Percentiles rank a stretch among this genome's conserved stretches.
phyloP scores from a whole-genome alignment of 1,140 invertebrate species.

The Telenomus remus region DNA sequence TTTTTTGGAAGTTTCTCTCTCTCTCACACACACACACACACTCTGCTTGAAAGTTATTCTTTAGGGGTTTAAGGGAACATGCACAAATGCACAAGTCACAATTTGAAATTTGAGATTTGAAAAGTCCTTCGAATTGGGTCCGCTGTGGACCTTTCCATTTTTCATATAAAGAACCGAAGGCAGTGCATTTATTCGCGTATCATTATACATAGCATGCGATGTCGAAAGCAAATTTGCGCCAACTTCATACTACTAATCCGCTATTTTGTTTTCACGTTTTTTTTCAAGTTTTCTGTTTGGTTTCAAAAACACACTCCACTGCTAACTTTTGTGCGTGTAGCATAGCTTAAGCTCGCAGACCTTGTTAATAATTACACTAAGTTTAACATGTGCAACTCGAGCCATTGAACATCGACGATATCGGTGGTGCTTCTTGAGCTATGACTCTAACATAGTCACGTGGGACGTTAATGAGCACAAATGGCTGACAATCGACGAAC shows the following conservation, averaged over 20 bases:
- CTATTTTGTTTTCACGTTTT: conserved; percentile 25
- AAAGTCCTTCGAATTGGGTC: conserved; percentile 35
- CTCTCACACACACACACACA: not conserved
- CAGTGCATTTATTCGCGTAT: conserved; percentile 29
- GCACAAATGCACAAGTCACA: conserved; percentile 30
- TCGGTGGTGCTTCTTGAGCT: conserved; percentile 25
- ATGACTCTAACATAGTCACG: conserved; percentile 20
- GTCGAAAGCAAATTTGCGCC: conserved; percentile 27
- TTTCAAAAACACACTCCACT: conserved; percentile 10
- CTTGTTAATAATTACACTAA: conserved; percentile 40
- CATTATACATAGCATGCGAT: conserved; percentile 49
- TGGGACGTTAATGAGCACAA: conserved; percentile 3
- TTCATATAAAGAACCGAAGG: conserved; percentile 35
- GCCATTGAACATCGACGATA: conserved; percentile 22
- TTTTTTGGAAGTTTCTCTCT: not conserved
- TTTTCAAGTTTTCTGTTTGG: too few relatives aligned
- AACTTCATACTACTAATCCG: conserved; percentile 35
- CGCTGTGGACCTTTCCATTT: conserved; percentile 35
- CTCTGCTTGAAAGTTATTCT: conserved; percentile 16
- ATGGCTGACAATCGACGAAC: conserved; percentile 17
- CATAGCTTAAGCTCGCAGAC: conserved; percentile 37
- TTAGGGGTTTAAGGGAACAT: not conserved
- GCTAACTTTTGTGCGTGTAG: conserved; percentile 39
- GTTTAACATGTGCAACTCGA: conserved; percentile 9
- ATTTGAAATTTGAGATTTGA: conserved; percentile 38